These are phyloP conservation scores for Halichondria panicea DNA, from an alignment of 37 sponge, comb jelly and placozoan genomes.

Conservation along the genomic window DNA sequence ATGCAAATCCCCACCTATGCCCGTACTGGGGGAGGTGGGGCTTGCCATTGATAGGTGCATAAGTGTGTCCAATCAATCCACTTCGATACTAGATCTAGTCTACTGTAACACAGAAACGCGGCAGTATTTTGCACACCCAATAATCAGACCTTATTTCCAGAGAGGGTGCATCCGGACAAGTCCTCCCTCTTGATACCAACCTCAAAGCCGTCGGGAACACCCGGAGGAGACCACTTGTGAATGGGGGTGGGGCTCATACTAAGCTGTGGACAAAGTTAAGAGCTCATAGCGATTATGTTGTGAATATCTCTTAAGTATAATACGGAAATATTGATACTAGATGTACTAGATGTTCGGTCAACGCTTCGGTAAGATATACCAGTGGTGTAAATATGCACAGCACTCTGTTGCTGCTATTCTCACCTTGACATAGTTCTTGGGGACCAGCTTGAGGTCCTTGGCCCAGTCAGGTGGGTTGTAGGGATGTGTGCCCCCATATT, in stretches of 20 bases:
- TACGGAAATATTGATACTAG: not conserved
- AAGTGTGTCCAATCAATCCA: too few species aligned
- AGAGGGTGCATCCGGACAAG: slow-evolving; percentile 59
- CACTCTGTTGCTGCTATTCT: not conserved
- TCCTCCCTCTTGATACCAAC: slow-evolving; percentile 82
- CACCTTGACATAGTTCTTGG: slow-evolving; percentile 2
- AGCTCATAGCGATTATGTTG: too few species aligned
- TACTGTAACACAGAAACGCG: too few species aligned
- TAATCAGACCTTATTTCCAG: slow-evolving; percentile 91
- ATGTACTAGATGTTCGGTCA: not conserved
- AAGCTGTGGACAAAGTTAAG: too few species aligned
- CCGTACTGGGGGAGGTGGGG: too few species aligned
- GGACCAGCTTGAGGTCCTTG: not conserved
- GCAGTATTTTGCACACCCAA: too few species aligned
- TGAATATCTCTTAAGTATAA: not conserved
- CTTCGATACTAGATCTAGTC: too few species aligned
- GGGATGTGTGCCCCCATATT: not conserved
- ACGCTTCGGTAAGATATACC: not conserved
- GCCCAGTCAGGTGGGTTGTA: slow-evolving; percentile 37
- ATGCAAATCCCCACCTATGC: too few species aligned
- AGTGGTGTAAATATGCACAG: not conserved
- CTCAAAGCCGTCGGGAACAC: slow-evolving; percentile 53
- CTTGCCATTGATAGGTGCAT: too few species aligned
- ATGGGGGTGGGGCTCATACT: slow-evolving; percentile 83
- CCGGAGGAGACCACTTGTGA: slow-evolving; percentile 63